A percentile compares a stretch with the other conserved stretches of the same genome.
These are phyloP conservation scores for Incurvaria masculella DNA, from an alignment of 2,888 invertebrate genomes.

Conservation along the genomic window DNA sequence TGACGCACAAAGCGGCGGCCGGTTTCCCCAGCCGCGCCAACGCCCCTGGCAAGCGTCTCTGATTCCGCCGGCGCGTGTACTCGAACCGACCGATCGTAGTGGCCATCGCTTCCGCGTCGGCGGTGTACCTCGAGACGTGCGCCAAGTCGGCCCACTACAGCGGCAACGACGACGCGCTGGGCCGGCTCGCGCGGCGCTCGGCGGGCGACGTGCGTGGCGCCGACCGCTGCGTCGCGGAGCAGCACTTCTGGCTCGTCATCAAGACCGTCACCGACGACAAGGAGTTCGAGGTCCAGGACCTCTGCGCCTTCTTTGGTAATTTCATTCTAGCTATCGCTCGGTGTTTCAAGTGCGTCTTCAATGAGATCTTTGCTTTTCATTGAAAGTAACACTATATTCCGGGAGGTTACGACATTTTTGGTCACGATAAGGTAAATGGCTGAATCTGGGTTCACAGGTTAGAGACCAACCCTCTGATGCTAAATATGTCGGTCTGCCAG, in stretches of 20 bases:
- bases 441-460: too few species aligned
- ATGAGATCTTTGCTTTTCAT: too few species aligned
- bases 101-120: slow-evolving; percentile 55
- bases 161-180: slow-evolving; percentile 38
- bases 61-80: neutral
- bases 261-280: slow-evolving; percentile 40
- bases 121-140: slow-evolving; percentile 49
- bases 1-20: neutral
- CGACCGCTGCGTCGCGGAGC: slow-evolving; percentile 35
- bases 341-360: too few species aligned
- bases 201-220: slow-evolving; percentile 29
- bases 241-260: slow-evolving; percentile 38
- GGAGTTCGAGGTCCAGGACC: slow-evolving; percentile 51
- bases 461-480: too few species aligned
- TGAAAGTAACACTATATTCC: too few species aligned
- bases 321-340: slow-evolving; percentile 15
- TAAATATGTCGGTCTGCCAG: too few species aligned
- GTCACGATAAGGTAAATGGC: too few species aligned
- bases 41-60: too few species aligned
- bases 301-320: slow-evolving; percentile 48
- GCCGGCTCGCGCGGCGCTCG: slow-evolving; percentile 13
- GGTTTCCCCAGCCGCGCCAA: too few species aligned
- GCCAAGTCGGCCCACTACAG: slow-evolving; percentile 43
- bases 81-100: slow-evolving; percentile 28
- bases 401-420: too few species aligned